Conservation (phyloP, 2,797 vertebrate species). For the Bucorvus abyssinicus region DNA sequence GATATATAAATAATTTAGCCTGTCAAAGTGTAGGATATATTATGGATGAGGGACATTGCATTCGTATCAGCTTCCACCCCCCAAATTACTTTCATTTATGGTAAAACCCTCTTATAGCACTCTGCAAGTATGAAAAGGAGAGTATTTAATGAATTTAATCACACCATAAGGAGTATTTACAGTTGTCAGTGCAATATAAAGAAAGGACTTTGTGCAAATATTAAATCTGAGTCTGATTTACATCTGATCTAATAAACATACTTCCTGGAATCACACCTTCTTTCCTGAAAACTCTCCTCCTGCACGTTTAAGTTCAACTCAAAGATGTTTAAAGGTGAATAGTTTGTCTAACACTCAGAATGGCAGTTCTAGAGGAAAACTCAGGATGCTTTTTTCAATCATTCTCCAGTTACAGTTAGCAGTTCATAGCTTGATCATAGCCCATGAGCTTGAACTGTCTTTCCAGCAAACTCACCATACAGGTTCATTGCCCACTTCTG, state of each 20-base stretch:
- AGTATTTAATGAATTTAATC: not conserved
- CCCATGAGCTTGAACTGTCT: not conserved
- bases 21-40: not conserved
- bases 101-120: not conserved
- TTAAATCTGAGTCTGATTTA: not conserved
- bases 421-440: not conserved
- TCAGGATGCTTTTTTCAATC: rapidly evolving
- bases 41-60: not conserved
- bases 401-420: not conserved
- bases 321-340: not conserved
- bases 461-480: not conserved
- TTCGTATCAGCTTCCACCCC: not conserved
- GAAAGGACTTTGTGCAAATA: not conserved
- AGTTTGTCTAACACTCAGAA: not conserved
- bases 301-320: not conserved
- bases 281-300: not conserved
- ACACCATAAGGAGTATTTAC: not conserved
- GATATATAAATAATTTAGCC: not conserved
- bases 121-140: not conserved
- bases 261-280: not conserved
- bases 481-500: not conserved
- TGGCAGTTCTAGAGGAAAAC: not conserved
- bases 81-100: not conserved
- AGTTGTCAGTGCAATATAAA: not conserved
- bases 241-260: not conserved